phyloP scores from a whole-genome alignment of 2,797 vertebrate genomes.

The Brotula barbata region DNA sequence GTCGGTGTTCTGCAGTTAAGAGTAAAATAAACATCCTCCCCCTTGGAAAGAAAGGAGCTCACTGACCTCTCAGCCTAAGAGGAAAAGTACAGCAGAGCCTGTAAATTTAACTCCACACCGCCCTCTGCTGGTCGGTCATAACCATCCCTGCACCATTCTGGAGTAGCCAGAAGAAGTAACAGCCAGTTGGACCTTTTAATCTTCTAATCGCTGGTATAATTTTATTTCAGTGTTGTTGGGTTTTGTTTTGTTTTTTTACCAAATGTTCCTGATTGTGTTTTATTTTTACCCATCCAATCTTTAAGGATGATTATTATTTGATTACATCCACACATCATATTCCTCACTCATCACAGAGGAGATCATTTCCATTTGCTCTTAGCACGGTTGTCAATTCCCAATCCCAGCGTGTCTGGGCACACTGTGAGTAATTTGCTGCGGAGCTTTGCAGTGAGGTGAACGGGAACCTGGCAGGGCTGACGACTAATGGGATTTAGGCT shows the following conservation, averaged over 20 bases:
- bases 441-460: slow-evolving; percentile 78
- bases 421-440: slow-evolving; percentile 77
- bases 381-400: slow-evolving; percentile 75
- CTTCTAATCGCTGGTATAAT: slow-evolving; percentile 6
- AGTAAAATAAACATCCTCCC: slow-evolving; percentile 52
- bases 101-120: slow-evolving; percentile 40
- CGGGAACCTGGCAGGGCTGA: slow-evolving; percentile 75
- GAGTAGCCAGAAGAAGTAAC: neutral
- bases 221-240: slow-evolving; percentile 17
- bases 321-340: slow-evolving; percentile 51
- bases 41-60: slow-evolving; percentile 9
- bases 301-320: slow-evolving; percentile 38
- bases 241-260: no score
- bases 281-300: slow-evolving; percentile 36
- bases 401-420: slow-evolving; percentile 71
- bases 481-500: slow-evolving; percentile 82
- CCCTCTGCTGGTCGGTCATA: slow-evolving; percentile 65
- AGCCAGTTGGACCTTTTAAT: slow-evolving; percentile 3
- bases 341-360: slow-evolving; percentile 65
- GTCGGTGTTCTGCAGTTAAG: slow-evolving; percentile 59
- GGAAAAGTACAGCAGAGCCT: slow-evolving; percentile 5
- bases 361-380: slow-evolving; percentile 79
- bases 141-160: neutral
- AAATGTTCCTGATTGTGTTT: slow-evolving; percentile 8
- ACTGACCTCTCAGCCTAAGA: slow-evolving; percentile 13